Conservation (phyloP, 2,888 invertebrate genomes). For the Gymnoscelis rufifasciata region DNA sequence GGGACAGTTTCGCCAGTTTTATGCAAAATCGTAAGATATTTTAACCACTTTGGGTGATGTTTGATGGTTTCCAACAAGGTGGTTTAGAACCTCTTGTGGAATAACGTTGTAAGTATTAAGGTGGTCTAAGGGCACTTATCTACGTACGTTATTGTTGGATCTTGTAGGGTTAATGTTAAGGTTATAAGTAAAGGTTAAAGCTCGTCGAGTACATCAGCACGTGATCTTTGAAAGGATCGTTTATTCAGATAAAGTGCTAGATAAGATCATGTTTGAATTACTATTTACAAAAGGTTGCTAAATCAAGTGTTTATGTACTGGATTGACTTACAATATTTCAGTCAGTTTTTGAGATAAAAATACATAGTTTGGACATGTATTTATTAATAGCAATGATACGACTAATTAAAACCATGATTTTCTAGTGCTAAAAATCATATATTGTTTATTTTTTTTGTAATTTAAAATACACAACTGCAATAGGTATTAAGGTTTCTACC, state of each 20-base stretch:
- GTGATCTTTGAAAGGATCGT: background rate
- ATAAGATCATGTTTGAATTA: background rate
- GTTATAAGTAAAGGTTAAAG: constrained; percentile 17
- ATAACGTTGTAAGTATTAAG: constrained; percentile 19
- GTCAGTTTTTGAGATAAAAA: constrained; percentile 23
- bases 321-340: constrained; percentile 13
- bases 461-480: too few species aligned
- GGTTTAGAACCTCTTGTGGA: constrained; percentile 22
- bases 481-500: too few species aligned
- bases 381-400: too few species aligned
- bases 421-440: too few species aligned
- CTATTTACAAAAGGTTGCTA: background rate
- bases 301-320: constrained; percentile 21
- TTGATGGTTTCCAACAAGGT: constrained; percentile 13
- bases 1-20: constrained; percentile 40
- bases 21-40: constrained; percentile 11
- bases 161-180: constrained; percentile 27
- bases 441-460: too few species aligned
- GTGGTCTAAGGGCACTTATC: constrained; percentile 8
- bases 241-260: background rate
- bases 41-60: constrained; percentile 9
- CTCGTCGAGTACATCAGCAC: constrained; percentile 19
- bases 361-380: background rate
- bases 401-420: too few species aligned
- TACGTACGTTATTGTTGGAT: constrained; percentile 33